Conservation (phyloP, 2,797 vertebrate genomes). For the Peromyscus attwateri region DNA sequence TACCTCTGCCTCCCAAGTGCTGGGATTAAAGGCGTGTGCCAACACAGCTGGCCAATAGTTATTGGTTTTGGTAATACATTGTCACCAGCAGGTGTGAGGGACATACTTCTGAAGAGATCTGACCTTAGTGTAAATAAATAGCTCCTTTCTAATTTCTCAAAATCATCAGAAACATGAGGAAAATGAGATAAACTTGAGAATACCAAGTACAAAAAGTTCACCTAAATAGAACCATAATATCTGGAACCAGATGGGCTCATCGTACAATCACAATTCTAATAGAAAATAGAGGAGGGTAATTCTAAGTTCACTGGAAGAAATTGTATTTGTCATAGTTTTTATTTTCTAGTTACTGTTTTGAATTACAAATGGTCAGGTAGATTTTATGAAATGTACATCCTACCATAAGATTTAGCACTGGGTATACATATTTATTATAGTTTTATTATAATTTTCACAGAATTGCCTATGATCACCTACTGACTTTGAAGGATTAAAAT, state of each 20-base stretch:
- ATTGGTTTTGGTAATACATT: conserved; percentile 42
- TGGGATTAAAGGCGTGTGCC: background rate
- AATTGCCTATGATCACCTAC: conserved; percentile 57
- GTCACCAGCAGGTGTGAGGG: conserved; percentile 34
- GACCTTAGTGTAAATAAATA: conserved; percentile 47
- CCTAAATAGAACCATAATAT: conserved; percentile 43
- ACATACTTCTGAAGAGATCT: conserved; percentile 52
- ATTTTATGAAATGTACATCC: conserved; percentile 56
- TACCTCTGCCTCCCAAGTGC: background rate
- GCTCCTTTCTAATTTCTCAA: conserved; percentile 43
- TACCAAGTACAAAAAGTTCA: conserved; percentile 48
- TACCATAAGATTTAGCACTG: conserved; percentile 61
- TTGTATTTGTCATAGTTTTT: conserved; percentile 35
- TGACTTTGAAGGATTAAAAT: conserved; percentile 41
- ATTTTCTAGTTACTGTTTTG: conserved; percentile 50
- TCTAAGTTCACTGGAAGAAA: conserved; percentile 54
- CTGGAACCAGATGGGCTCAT: conserved; percentile 50
- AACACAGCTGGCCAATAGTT: background rate
- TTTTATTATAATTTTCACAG: conserved; percentile 57
- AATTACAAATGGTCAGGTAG: conserved; percentile 63
- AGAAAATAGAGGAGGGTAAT: conserved; percentile 46
- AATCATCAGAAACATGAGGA: conserved; percentile 30
- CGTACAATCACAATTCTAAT: conserved; percentile 19
- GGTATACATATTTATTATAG: conserved; percentile 45
- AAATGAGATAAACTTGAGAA: conserved; percentile 14